Evolutionary conservation across 2,797 vertebrate genomes (phyloP), one percentile per base, ranked within the genome.

Genomic region (Poecilia velifera): DNA sequence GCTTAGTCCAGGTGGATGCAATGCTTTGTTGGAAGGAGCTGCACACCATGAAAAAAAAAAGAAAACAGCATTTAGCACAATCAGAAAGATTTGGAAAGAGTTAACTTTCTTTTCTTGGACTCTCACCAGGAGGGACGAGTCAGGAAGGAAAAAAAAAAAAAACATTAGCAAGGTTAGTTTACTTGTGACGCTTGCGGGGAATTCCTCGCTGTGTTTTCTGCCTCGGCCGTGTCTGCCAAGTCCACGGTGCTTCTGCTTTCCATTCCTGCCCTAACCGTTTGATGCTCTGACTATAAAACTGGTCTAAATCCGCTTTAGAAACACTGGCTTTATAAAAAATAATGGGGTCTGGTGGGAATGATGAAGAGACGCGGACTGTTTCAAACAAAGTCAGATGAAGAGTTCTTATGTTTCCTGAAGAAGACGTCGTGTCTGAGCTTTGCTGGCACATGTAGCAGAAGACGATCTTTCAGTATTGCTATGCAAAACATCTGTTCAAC

Each of bases 201-300:
- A 95, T 95, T 95, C 92, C 93, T 92, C 84, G n/a, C 90, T 88
- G 81, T 82, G 86, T 89, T 74, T 84, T 89, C 86, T 83, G 77
- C 66, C 77, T 77, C 45, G 53, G 51, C 72, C 31, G 66, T 71
- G 78, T 82, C 78, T 84, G 84, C 84, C 83, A 87, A 77, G 80
- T 88, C 83, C 82, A 88, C 89, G 88, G 85, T 89, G 83, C 80
- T 86, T 39, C 80, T 82, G 28, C 73, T 74, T 72, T 75, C 72
- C 28, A 49, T 53, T 62, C 43, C 62, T 74, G 4, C 41, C 73
- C 74, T 39, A 43, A 77, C 77, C 77, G 84, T 79, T 85, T 86
- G 68, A 77, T 73, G 49, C 72, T 74, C 72, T 82, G 78, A 84
- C 86, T 82, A 72, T 84, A 45, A 89, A 74, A 49, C 49, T 1